Base-by-base conservation (phyloP, 2,888 invertebrate genomes). In the Hedychridium roseum region DNA sequence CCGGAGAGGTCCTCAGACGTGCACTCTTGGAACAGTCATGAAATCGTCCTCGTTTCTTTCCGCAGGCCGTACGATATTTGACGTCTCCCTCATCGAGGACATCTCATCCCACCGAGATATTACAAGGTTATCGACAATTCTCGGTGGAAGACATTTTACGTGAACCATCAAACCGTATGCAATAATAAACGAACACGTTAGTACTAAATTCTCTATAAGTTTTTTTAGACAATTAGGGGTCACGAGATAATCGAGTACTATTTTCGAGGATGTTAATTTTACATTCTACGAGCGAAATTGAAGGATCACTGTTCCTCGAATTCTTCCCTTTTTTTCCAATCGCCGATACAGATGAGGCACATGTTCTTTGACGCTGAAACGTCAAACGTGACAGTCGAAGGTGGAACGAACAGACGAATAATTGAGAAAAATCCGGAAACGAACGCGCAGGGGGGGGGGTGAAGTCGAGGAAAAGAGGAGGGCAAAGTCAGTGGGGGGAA, bases 331-430 rank as follows among this genome's bases (percentile, higher is more conserved):
- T 14, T 54, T 65, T 57, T 56, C 44, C 54, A 45, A 46, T 41
- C 37, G 37, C 26, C 32, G 31, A 35, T 45, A 51, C 54, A 48
- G 32, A 56, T 60, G 54, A 48, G 43, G 14, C 28, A 32, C 17
- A 64, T 57, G 58, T 60, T 59, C 64, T 62, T 67, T 69, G 64
- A 67, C 65, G 59, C 52, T 63, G 60, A 64, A 63, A 58, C 60
- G 69, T 57, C 51, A 61, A 66, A 61, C 60, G 44, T 47, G 36
- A 32, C 27, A 12, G 9, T 3, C 15, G 9, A 27, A 7, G n/a
- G 27, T 23, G 18, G 31, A 26, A 39, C 27, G 39, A 27, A 35
- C 21, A 46, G 43, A 32, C 31, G 18, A 31, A 50, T 43, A 32
- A 27, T 18, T 37, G 42, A 49, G 38, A 43, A 57, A 43, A 40